These are phyloP conservation scores for Gadopsis marmoratus DNA, from an alignment of 2,797 vertebrate species.

Conservation along the genomic window DNA sequence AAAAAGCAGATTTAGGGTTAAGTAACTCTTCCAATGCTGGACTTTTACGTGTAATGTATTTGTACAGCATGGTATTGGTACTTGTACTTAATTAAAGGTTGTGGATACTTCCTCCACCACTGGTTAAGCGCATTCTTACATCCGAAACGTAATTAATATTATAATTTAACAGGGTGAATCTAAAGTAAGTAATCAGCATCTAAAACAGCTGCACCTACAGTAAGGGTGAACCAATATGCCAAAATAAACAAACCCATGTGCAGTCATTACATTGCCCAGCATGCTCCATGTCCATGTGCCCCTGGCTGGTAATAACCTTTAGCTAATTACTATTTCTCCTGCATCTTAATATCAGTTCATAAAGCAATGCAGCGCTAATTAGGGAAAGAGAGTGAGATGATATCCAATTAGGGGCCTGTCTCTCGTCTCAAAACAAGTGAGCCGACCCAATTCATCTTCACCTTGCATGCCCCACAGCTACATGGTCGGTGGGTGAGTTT, in stretches of 20 bases:
- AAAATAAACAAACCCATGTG: slow-evolving; percentile 72
- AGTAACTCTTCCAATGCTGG: not conserved
- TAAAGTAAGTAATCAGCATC: slow-evolving; percentile 40
- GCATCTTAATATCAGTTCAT: slow-evolving; percentile 81
- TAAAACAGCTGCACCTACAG: slow-evolving; percentile 46
- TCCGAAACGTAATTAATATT: slow-evolving; percentile 20
- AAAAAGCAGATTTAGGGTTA: not conserved
- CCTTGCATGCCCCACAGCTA: slow-evolving; percentile 65
- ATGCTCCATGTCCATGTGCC: slow-evolving; percentile 72
- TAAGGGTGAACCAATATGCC: slow-evolving; percentile 40
- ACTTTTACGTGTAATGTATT: not conserved
- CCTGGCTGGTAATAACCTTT: slow-evolving; percentile 79
- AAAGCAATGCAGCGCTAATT: slow-evolving; percentile 77
- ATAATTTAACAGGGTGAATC: slow-evolving; percentile 9
- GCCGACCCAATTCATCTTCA: slow-evolving; percentile 70
- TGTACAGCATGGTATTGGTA: not conserved
- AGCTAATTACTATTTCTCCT: slow-evolving; percentile 79
- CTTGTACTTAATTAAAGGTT: not conserved
- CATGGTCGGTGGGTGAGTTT: slow-evolving; percentile 47
- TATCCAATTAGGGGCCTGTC: slow-evolving; percentile 78
- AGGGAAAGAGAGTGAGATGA: slow-evolving; percentile 75
- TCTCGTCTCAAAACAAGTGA: slow-evolving; percentile 71
- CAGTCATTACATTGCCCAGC: slow-evolving; percentile 68
- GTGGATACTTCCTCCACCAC: too few relatives aligned
- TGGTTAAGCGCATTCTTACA: not conserved